Conservation (phyloP, 1,140 invertebrate genomes). For the Atta texana region DNA sequence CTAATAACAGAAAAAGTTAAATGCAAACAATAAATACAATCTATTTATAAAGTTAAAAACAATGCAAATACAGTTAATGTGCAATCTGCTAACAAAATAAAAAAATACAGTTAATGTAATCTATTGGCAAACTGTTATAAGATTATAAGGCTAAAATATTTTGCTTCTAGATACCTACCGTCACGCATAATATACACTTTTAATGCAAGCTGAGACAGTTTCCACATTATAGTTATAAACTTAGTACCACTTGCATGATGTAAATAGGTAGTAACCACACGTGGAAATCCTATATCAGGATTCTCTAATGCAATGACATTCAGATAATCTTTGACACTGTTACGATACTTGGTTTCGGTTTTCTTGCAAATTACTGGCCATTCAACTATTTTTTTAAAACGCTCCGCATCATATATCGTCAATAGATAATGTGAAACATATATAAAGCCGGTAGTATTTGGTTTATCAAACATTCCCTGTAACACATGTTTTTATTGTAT, state of each 20-base stretch:
- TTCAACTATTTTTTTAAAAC: constrained; percentile 83
- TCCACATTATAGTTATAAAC: constrained; percentile 80
- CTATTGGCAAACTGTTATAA: neutral
- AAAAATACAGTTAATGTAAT: neutral
- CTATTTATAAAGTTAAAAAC: neutral
- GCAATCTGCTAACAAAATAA: neutral
- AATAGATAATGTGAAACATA: constrained; percentile 86
- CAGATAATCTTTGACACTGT: constrained; percentile 78
- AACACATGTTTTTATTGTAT: constrained; percentile 42
- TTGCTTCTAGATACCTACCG: constrained; percentile 54
- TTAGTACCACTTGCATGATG: constrained; percentile 78
- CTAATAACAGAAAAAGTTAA: neutral
- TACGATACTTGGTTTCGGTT: constrained; percentile 84
- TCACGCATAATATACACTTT: constrained; percentile 71
- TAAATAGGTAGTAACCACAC: constrained; percentile 77
- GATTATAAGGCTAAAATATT: neutral
- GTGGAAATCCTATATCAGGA: constrained; percentile 77
- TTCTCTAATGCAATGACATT: constrained; percentile 76
- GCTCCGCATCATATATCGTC: constrained; percentile 82
- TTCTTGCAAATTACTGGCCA: constrained; percentile 86
- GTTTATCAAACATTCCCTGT: constrained; percentile 86
- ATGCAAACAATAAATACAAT: no score
- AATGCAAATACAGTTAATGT: no score
- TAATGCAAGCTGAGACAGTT: constrained; percentile 77
- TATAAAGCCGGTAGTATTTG: constrained; percentile 85